Percentiles rank a stretch among this genome's conserved stretches.
phyloP scores from a whole-genome alignment of 1,140 invertebrate species.

The Calliphora vicina region DNA sequence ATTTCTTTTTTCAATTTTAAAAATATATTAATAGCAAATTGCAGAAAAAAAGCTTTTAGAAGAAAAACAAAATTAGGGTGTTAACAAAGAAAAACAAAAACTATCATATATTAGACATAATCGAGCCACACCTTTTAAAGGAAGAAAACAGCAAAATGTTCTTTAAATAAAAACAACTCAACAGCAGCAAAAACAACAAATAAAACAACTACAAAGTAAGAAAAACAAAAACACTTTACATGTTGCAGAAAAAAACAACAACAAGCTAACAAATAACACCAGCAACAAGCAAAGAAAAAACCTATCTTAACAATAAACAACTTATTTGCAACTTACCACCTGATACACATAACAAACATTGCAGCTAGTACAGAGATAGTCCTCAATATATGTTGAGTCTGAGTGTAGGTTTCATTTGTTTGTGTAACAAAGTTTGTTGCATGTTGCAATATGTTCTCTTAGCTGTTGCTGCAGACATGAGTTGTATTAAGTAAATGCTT shows the following conservation, averaged over 20 bases:
- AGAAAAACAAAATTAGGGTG: neutral
- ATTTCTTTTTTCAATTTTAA: neutral
- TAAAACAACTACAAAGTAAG: too few species aligned
- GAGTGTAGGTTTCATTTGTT: neutral
- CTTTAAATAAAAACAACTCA: neutral
- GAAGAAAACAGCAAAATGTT: neutral
- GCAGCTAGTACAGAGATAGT: neutral
- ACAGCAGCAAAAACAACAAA: neutral
- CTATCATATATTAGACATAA: slow-evolving; percentile 10
- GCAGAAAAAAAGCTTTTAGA: neutral
- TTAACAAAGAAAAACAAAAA: neutral
- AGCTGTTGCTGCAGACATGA: neutral
- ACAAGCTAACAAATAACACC: neutral
- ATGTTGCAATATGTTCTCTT: slow-evolving; percentile 3
- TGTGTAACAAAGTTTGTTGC: too few species aligned
- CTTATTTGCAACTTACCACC: slow-evolving; percentile 12
- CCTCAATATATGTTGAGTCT: neutral
- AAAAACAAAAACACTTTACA: neutral
- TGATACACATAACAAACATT: slow-evolving; percentile 9
- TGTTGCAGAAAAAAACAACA: neutral
- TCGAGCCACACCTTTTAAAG: neutral
- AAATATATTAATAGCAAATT: neutral
- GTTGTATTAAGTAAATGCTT: slow-evolving; percentile 12
- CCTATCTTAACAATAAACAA: neutral
- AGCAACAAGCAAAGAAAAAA: neutral